Base-by-base conservation (phyloP, 2,888 invertebrate species). In the Idaea biselata region DNA sequence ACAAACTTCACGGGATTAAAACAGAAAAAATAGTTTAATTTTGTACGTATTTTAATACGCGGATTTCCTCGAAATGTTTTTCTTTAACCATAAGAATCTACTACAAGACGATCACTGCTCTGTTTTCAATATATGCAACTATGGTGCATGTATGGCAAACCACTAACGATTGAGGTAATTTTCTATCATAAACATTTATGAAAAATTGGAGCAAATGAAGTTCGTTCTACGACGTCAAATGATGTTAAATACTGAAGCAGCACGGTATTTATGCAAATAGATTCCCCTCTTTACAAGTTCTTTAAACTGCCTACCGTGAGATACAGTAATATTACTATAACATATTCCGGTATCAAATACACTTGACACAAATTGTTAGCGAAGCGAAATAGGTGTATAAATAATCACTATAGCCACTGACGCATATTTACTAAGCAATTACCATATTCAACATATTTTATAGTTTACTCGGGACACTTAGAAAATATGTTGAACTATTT, bases 391-490 rank as follows among this genome's bases (percentile, higher is more conserved):
- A 62, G 61, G 57, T 64, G 64, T 63, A 59, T 66, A 68, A 67
- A 72, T 68, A 64, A 70, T 73, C 67, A 68, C 63, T 62, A 55
- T 44, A 63, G 63, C 64, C 64, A 65, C 64, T 63, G 62, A 61
- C 62, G 63, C 64, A 63, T 65, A 66, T 68, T 69, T 68, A 71
- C 66, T 60, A 67, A 59, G 63, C 63, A 64, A 70, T 70, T 73
- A 70, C 66, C 68, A 71, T 72, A 69, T 67, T 67, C 66, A 68
- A 67, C 62, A 60, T 55, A 8, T 56, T 67, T 32, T 32, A 44
- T 14, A 25, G 58, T 68, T 65, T 71, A 64, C 63, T 62, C 63
- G 68, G 66, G 69, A 70, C 69, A 68, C 68, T 67, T 69, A 67
- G 63, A 65, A 66, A 59, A 62, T 65, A 66, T 62, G 62, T 59